A percentile compares a stretch with the other conserved stretches of the same genome.
Conservation (phyloP, 1,140 invertebrate species). For the Tetragnatha versicolor region DNA sequence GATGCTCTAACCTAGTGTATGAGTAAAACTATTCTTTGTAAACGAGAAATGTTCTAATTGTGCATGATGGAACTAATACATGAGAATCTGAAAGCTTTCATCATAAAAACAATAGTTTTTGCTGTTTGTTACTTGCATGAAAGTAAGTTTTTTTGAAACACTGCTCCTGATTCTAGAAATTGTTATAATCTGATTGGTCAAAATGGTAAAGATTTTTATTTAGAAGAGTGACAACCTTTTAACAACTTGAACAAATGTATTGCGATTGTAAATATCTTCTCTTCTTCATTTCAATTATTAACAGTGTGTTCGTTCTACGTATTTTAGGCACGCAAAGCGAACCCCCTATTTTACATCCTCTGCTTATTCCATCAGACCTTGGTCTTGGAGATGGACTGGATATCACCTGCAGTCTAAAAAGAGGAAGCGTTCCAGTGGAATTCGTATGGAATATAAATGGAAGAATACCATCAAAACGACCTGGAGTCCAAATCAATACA, state of each 20-base stretch:
- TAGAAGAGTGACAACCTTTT: neutral
- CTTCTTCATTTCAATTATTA: neutral
- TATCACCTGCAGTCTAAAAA: slow-evolving; percentile 37
- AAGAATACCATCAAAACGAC: too few species aligned
- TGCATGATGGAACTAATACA: neutral
- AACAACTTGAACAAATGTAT: neutral
- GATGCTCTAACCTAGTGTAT: neutral
- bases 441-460: slow-evolving; percentile 45
- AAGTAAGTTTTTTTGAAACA: neutral
- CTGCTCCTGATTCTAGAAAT: neutral
- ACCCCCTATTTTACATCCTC: slow-evolving; percentile 7
- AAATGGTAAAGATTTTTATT: neutral
- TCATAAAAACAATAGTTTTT: too few species aligned
- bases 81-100: neutral
- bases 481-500: slow-evolving; percentile 22
- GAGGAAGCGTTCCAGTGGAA: slow-evolving; percentile 27
- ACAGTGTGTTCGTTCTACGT: too few species aligned
- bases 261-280: neutral
- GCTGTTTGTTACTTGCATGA: too few species aligned
- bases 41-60: neutral
- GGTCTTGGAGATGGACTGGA: slow-evolving; percentile 29
- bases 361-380: slow-evolving; percentile 26
- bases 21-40: too few species aligned
- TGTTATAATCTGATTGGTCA: neutral
- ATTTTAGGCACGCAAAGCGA: too few species aligned